These are phyloP conservation scores for Sciurus niger DNA, from an alignment of 2,113 vertebrate species.

Conservation along the genomic window DNA sequence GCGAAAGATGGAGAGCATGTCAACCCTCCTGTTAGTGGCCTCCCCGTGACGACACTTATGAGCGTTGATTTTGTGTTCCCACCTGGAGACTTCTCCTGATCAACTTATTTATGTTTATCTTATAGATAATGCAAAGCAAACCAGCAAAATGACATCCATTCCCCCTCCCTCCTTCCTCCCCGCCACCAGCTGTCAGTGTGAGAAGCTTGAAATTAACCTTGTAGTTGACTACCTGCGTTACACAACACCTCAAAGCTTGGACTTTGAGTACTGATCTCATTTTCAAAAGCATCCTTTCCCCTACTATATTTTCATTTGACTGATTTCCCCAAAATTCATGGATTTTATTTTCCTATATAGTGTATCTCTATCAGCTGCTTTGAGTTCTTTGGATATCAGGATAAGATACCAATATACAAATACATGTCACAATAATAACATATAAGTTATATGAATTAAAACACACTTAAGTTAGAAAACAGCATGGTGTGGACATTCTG, in stretches of 20 bases:
- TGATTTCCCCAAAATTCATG: neutral
- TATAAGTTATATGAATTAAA: neutral
- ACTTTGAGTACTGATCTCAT: neutral
- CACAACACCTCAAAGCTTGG: neutral
- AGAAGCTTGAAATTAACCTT: neutral
- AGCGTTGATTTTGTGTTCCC: neutral
- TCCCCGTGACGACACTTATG: neutral
- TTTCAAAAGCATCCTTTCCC: neutral
- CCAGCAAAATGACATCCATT: neutral
- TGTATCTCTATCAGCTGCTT: neutral
- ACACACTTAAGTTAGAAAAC: neutral
- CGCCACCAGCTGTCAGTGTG: neutral
- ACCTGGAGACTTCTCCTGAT: neutral
- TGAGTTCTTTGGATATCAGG: slow-evolving; percentile 4
- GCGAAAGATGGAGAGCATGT: neutral
- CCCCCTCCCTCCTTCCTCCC: neutral
- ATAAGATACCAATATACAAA: neutral
- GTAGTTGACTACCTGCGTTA: neutral
- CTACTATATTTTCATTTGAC: slow-evolving; percentile 19
- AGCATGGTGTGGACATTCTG: neutral
- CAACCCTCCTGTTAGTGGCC: neutral
- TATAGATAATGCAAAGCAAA: neutral
- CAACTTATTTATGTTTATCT: slow-evolving; percentile 32
- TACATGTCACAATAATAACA: neutral
- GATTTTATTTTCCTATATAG: slow-evolving; percentile 9